Evolutionary conservation across 2,113 vertebrate species (phyloP).

Genomic region (Rissa tridactyla): DNA sequence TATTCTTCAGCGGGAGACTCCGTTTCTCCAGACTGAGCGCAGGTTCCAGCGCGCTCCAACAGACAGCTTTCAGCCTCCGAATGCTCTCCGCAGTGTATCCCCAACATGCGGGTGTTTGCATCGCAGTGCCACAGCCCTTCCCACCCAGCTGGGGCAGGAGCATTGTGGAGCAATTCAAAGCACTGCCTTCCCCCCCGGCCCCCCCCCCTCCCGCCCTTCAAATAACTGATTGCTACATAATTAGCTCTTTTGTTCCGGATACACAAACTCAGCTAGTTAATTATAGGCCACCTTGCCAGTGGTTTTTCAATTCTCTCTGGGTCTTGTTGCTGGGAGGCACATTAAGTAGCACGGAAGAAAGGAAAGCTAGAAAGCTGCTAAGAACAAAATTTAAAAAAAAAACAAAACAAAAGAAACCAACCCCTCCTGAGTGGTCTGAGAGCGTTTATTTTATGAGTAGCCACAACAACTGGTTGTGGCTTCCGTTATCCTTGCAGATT

Average conservation of each 20-base stretch:
- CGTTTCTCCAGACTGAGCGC: background rate
- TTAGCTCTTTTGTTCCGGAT: background rate
- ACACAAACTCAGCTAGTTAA: background rate
- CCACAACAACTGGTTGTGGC: background rate
- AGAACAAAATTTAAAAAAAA: background rate
- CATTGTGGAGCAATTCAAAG: background rate
- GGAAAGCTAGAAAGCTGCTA: background rate
- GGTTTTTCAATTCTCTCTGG: background rate
- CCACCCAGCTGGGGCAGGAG: background rate
- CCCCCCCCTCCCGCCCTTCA: background rate
- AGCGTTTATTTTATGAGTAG: background rate
- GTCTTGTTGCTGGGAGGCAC: background rate
- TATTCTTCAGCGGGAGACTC: background rate
- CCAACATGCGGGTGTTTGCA: background rate
- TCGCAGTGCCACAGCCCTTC: background rate
- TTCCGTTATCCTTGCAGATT: background rate
- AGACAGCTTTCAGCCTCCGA: background rate
- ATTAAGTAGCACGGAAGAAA: background rate
- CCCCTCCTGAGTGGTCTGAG: background rate
- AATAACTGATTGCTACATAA: background rate
- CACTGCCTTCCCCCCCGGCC: background rate
- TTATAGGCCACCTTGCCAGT: background rate
- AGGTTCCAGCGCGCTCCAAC: background rate
- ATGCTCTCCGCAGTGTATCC: background rate
- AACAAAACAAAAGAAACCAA: no score